Evolutionary conservation across 1,140 invertebrate genomes (phyloP).

Genomic region (Tetramorium simillimum): DNA sequence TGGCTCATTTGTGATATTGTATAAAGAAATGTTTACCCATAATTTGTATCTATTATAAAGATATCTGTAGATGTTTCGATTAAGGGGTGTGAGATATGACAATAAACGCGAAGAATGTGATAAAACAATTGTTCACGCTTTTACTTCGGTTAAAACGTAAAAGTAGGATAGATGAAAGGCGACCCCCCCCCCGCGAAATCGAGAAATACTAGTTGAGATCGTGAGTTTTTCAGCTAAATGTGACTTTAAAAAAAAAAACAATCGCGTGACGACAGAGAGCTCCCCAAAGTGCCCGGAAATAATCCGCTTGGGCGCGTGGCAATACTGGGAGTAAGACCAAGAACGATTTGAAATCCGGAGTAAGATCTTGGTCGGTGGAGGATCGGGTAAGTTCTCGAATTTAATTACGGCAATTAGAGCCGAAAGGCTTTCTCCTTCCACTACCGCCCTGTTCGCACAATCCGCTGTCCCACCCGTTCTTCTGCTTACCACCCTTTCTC

Average conservation of each 20-base stretch:
- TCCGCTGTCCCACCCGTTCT: conserved; percentile 26
- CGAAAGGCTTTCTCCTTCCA: conserved; percentile 76
- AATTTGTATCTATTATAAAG: neutral
- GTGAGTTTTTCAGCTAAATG: conserved; percentile 49
- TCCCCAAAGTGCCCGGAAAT: conserved; percentile 59
- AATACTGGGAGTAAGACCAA: conserved; percentile 37
- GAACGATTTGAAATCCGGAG: conserved; percentile 64
- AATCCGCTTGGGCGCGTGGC: conserved; percentile 66
- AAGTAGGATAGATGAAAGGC: neutral
- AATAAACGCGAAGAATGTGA: neutral
- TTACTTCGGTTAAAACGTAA: neutral
- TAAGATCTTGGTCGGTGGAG: conserved; percentile 71
- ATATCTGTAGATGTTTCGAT: neutral
- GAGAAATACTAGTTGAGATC: neutral
- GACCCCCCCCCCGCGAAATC: neutral
- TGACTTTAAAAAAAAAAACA: conserved; percentile 36
- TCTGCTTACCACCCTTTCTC: conserved; percentile 47
- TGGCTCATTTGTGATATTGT: neutral
- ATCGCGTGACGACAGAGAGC: conserved; percentile 34
- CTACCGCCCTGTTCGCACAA: conserved; percentile 44
- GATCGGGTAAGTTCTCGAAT: conserved; percentile 82
- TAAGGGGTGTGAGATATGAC: neutral
- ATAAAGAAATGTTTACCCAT: neutral
- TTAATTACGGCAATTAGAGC: conserved; percentile 83
- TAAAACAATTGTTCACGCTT: neutral